Percentiles rank a stretch among this genome's conserved stretches.
Conservation (phyloP, 2,888 invertebrate genomes). For the Apomyelois bistriatella region DNA sequence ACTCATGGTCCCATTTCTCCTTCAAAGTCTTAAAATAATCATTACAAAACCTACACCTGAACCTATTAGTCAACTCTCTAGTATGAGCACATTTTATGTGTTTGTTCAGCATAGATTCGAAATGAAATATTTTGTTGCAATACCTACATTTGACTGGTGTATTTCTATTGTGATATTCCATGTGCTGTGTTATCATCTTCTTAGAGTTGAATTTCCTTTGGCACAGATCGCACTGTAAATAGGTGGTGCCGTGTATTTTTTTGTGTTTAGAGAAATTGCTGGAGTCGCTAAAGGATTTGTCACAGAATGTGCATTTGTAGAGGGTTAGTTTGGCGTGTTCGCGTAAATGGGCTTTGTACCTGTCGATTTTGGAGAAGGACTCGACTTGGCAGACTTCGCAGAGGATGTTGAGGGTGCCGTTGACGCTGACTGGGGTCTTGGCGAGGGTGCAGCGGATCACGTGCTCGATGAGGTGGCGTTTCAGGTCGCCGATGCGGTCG, state of each 20-base stretch:
- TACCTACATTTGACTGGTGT: constrained; percentile 48
- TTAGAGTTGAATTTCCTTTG: constrained; percentile 71
- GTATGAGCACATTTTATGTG: constrained; percentile 58
- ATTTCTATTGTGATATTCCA: constrained; percentile 64
- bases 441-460: constrained; percentile 60
- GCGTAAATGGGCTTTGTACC: constrained; percentile 68
- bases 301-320: constrained; percentile 70
- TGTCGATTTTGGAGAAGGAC: constrained; percentile 59
- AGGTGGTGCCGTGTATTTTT: constrained; percentile 63
- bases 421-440: constrained; percentile 52
- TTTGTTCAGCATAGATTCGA: constrained; percentile 66
- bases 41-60: constrained; percentile 57
- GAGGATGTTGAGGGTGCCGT: constrained; percentile 53
- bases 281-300: constrained; percentile 72
- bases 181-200: constrained; percentile 65
- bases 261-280: constrained; percentile 76
- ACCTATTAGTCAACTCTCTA: constrained; percentile 36
- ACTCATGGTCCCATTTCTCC: constrained; percentile 74
- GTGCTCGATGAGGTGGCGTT: constrained; percentile 73
- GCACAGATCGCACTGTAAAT: constrained; percentile 68
- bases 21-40: constrained; percentile 51
- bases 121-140: constrained; percentile 60
- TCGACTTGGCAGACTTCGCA: constrained; percentile 60
- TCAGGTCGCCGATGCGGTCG: constrained; percentile 65
- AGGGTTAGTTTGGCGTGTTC: constrained; percentile 70